phyloP scores from a whole-genome alignment of 2,797 vertebrate genomes.

The Gobio occitaniae region DNA sequence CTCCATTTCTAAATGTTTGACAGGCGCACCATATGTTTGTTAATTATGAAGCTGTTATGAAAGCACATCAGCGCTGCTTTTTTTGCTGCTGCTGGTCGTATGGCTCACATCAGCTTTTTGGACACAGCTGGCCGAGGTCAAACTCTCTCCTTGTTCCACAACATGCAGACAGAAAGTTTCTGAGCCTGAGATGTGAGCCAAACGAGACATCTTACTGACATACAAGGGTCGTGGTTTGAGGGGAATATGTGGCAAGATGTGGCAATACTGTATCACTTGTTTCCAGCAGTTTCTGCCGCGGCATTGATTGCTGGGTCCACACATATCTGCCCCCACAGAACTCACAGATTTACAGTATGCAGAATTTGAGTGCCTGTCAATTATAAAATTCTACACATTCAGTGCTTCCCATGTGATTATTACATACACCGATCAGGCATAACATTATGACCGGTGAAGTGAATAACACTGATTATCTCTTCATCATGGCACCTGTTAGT shows the following conservation, averaged over 20 bases:
- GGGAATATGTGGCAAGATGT: constrained; percentile 32
- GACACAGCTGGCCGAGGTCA: constrained; percentile 47
- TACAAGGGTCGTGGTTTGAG: not conserved
- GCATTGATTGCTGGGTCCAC: not conserved
- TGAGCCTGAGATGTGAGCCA: constrained; percentile 17
- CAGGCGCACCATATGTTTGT: constrained; percentile 52
- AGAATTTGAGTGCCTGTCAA: not conserved
- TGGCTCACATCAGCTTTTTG: constrained; percentile 54
- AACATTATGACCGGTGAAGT: too few species aligned
- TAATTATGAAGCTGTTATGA: constrained; percentile 52
- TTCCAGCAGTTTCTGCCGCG: constrained; percentile 7
- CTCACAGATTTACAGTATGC: not conserved
- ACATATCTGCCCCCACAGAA: not conserved
- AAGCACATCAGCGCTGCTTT: constrained; percentile 47
- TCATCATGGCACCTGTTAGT: too few species aligned
- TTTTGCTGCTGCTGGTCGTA: constrained; percentile 49
- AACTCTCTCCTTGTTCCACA: constrained; percentile 30
- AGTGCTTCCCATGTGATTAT: not conserved
- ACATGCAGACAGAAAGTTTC: constrained; percentile 43
- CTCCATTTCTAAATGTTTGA: constrained; percentile 45
- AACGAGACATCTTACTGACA: constrained; percentile 21
- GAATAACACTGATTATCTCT: too few species aligned
- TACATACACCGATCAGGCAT: not conserved
- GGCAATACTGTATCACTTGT: constrained; percentile 6
- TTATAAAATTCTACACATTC: not conserved